Evolutionary conservation across 2,797 vertebrate genomes (phyloP), one percentile per base, ranked within the genome.

Genomic region (Lophotriccus pileatus): DNA sequence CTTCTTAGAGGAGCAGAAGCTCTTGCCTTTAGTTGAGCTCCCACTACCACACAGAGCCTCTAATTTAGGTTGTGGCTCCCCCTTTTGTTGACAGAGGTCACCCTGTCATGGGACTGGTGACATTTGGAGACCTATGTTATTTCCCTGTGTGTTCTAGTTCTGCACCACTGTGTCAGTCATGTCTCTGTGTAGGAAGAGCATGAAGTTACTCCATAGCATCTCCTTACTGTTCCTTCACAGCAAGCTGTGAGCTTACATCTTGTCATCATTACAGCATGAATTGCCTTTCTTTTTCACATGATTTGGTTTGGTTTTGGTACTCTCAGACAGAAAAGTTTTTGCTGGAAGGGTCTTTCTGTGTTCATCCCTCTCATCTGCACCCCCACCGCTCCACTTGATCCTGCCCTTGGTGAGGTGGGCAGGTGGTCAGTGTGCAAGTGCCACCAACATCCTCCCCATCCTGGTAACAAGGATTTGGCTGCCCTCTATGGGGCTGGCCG

Each of bases 121-220:
- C 4, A 27, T 67, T 4, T 88, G 30, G 21, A 28, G 49, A 4
- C 23, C 16, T 41, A 2, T 44, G 39, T 44, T 28, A 49, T 67
- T 32, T 43, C 20, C 23, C 36, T 2, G 2, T 32, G 17, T 56
- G 15, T 60, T 87, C 77, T 74, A 41, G 37, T 53, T 90, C 47
- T 86, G 49, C 1, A 1, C 4, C 2, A 0, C 34, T 43, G 7
- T 27, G 14, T 52, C 2, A 3, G 49, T 75, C 12, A 43, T 49
- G 23, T 56, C 34, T 50, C 28, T 44, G 25, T 30, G 25, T 39
- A 68, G 58, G 32, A 86, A 36, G 28, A 85, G 4, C 32, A 36
- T 17, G 34, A 25, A 62, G 20, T 64, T 70, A 85, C 32, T 70
- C 32, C 6, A 3, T 36, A 37, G 14, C 15, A 64, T 16, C 28